Base-by-base conservation (phyloP, 2,797 vertebrate species). In the Sebastolobus alascanus region DNA sequence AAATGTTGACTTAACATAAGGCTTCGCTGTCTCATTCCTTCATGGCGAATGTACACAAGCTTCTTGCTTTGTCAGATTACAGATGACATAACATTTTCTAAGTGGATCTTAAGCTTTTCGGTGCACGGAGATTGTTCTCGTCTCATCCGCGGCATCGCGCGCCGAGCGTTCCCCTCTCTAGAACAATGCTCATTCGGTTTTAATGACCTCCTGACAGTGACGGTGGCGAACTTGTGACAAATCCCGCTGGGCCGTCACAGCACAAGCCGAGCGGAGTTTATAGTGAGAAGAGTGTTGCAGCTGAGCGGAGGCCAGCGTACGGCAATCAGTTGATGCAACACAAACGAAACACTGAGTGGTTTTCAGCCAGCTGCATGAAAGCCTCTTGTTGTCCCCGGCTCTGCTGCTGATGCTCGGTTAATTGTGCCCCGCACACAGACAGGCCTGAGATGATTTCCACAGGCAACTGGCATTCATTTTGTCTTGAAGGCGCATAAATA, bases 301-400 rank as follows among this genome's bases (percentile, higher is more conserved):
- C 86, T 74, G 50, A 75, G 84, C 58, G 29, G 85, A 87, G 88
- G 80, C 85, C 73, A 59, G 60, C 64, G 75, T 3, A 1, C 61
- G 22, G 86, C 81, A 81, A 79, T 77, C 80, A 80, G 92, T 91
- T 95, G 94, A 95, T 73, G 94, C 93, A 94, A 95, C 87, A 70
- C 89, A 35, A 87, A 84, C 65, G 90, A 94, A 95, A 94, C 87
- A 86, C 84, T 35, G 74, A 83, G 85, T n/a, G 55, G 38, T 87
- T 91, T 77, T 68, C 84, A 88, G 70, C 69, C 87, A 55, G 73
- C 82, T 63, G 84, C 90, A 77, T 86, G 89, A 92, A 90, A 93
- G 88, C 81, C 75, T 77, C 82, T 89, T 79, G 86, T 91, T 86
- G 89, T 92, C 85, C 73, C 77, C 80, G 52, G 40, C 82, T 68